Conservation (phyloP, 1,140 invertebrate genomes). For the Pseudomyrmex dendroicus region DNA sequence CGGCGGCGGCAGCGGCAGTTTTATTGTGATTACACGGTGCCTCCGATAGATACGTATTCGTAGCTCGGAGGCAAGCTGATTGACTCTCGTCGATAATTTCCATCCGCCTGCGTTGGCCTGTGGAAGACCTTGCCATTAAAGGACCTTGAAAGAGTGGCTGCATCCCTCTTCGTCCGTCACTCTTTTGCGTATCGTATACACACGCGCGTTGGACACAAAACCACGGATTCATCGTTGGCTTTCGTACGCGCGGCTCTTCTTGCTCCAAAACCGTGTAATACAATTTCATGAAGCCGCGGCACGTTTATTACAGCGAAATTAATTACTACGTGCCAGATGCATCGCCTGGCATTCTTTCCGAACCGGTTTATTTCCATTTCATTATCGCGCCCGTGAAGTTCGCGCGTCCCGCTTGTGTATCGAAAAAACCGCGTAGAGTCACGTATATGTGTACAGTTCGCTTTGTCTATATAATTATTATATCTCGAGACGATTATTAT, state of each 20-base stretch:
- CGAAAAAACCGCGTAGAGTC: background rate
- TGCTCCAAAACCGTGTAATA: constrained; percentile 58
- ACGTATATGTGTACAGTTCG: background rate
- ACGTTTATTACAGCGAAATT: constrained; percentile 50
- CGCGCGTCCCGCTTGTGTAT: constrained; percentile 4
- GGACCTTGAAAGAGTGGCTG: constrained; percentile 28
- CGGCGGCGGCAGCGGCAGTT: constrained; percentile 56
- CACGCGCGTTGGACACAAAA: constrained; percentile 32
- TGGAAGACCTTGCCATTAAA: constrained; percentile 34
- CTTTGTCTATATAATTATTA: constrained; percentile 25
- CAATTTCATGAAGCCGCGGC: constrained; percentile 53
- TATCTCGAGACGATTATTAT: constrained; percentile 19
- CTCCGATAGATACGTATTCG: constrained; percentile 66
- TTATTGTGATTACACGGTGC: constrained; percentile 71
- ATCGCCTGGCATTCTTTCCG: constrained; percentile 38
- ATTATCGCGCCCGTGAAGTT: constrained; percentile 31
- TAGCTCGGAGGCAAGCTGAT: constrained; percentile 63
- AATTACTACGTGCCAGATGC: constrained; percentile 57
- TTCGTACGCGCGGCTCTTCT: constrained; percentile 19
- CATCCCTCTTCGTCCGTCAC: constrained; percentile 48
- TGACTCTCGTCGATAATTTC: constrained; percentile 64
- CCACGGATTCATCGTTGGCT: constrained; percentile 29
- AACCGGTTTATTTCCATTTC: constrained; percentile 58
- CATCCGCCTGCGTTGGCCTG: constrained; percentile 40
- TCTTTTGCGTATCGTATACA: constrained; percentile 31